A percentile compares a stretch with the other conserved stretches of the same genome.
These are phyloP conservation scores for Polydrusus tereticollis DNA, from an alignment of 2,888 invertebrate species.

Conservation along the genomic window DNA sequence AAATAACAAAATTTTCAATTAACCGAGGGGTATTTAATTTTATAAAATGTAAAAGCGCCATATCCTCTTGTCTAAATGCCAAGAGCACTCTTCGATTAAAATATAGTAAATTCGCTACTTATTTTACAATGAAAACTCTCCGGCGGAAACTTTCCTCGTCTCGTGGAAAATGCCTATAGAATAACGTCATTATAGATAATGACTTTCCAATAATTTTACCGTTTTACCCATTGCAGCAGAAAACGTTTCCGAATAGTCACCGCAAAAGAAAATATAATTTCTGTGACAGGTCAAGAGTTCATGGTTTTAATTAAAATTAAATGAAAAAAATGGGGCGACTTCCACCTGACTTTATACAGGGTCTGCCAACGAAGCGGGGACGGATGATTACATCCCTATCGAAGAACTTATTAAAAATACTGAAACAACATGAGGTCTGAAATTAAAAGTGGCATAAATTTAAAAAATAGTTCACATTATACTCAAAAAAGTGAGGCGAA, in stretches of 20 bases:
- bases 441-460: too few species aligned
- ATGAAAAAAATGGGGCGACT: too few species aligned
- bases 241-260: neutral
- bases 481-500: too few species aligned
- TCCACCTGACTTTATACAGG: too few species aligned
- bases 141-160: slow-evolving; percentile 6
- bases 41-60: too few species aligned
- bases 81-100: neutral
- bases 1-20: too few species aligned
- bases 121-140: slow-evolving; percentile 10
- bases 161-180: slow-evolving; percentile 3
- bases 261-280: neutral
- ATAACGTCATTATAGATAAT: slow-evolving; percentile 17
- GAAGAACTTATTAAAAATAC: too few species aligned
- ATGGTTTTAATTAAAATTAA: slow-evolving; percentile 1
- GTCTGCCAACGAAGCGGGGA: too few species aligned
- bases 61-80: neutral
- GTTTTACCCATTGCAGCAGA: slow-evolving; percentile 15
- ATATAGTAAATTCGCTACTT: slow-evolving; percentile 13
- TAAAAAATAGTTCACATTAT: too few species aligned
- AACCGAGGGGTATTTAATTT: too few species aligned
- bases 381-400: too few species aligned
- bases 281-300: slow-evolving; percentile 4
- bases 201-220: slow-evolving; percentile 23
- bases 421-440: too few species aligned